Evolutionary conservation across 2,113 vertebrate species (phyloP), one percentile per base, ranked within the genome.

Genomic region (Merops nubicus): DNA sequence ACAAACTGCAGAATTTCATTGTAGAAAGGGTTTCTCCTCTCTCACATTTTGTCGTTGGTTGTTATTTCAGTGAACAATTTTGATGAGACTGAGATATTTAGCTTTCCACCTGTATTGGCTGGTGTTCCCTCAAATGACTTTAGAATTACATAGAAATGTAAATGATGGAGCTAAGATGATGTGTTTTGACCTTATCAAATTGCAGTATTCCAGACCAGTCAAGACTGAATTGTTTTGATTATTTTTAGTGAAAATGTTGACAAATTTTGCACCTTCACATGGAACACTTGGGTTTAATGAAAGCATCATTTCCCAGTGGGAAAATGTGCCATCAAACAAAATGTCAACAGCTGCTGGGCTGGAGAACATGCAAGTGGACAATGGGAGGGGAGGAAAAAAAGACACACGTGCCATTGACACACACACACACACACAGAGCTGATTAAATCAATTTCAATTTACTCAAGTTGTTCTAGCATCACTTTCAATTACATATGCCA

Each of bases 391-490:
- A 80, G 75, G 38, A 34, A 62, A 63, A 73, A 80, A 54, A 33
- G 62, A 21, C 43, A 42, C 38, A 33, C 29, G 28, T 86, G 88
- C 33, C 65, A 53, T 40, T 89, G 91, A 91, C 68, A 86, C 62
- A 42, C 62, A 70, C 38, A 60, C 51, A 91, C 51, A 36, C 43
- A 60, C 51, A 91, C 51, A 36, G 38, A 33, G 86, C 59, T 92
- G 95, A 91, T 92, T 80, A 92, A 95, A 97, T 93, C 86, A 85
- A 43, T 91, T 92, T 68, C 73, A 56, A 75, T 95, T 96, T 96
- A 68, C 62, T 92, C 69, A 72, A 91, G 95, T 94, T 94, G 63
- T 81, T 95, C 80, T 72, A 96, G 88, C 80, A n/a, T 95, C 73
- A 45, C 76, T 93, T 92, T 85, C 85, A 91, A 65, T 96, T 93